These are phyloP conservation scores for Lontra canadensis DNA, from an alignment of 2,113 vertebrate species.

Conservation along the genomic window DNA sequence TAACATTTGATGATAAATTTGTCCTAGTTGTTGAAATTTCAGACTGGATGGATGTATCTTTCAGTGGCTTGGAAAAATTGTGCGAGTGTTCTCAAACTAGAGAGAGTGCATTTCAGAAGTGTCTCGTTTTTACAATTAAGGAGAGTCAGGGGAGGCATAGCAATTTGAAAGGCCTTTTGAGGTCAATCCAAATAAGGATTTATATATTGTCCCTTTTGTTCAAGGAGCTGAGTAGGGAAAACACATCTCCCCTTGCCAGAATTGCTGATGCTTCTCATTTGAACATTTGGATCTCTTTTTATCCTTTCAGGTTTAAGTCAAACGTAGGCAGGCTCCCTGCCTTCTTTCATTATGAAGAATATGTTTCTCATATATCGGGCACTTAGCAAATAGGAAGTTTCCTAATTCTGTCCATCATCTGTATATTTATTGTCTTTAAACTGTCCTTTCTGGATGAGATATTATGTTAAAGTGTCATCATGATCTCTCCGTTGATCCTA, in stretches of 20 bases:
- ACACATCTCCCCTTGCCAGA: constrained; percentile 11
- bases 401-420: not conserved
- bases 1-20: constrained; percentile 35
- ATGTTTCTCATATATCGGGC: not conserved
- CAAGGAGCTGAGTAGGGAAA: constrained; percentile 33
- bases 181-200: constrained; percentile 24
- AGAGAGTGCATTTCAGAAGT: constrained; percentile 35
- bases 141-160: constrained; percentile 41
- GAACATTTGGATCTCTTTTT: not conserved
- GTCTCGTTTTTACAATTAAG: constrained; percentile 19
- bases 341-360: constrained; percentile 6
- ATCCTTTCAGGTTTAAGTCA: not conserved
- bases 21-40: constrained; percentile 41
- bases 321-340: not conserved
- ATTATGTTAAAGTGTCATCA: not conserved
- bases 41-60: not conserved
- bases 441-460: not conserved
- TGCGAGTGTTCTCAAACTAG: not conserved
- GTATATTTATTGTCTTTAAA: not conserved
- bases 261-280: constrained; percentile 5
- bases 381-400: not conserved
- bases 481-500: not conserved
- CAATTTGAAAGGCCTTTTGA: constrained; percentile 37
- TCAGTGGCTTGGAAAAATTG: constrained; percentile 30
- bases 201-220: constrained; percentile 38